Base-by-base conservation (phyloP, 2,797 vertebrate species). In the Alca torda region DNA sequence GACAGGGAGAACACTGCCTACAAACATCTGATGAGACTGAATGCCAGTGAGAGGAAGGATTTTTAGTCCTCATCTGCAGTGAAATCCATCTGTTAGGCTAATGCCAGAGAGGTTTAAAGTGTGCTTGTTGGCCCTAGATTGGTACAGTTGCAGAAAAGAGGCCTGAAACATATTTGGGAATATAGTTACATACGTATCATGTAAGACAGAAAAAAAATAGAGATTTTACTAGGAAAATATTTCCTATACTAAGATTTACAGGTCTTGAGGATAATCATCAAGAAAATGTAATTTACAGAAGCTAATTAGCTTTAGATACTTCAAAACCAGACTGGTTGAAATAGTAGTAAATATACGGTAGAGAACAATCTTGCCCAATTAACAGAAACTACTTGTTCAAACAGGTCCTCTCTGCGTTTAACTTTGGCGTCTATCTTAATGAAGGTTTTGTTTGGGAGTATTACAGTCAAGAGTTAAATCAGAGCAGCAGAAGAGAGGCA, bases 301-400 rank as follows among this genome's bases (percentile, higher is more conserved):
- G 48, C 68, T 89, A 94, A 93, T 95, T 94, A 96, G 56, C 75
- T 85, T 28, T 91, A 93, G 78, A 92, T 93, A 83, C 53, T 94
- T 94, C 80, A 90, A 95, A 87, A 48, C 51, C 84, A 89, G 89
- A 77, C 87, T 85, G 63, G 53, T 56, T 92, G 70, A 92, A 94
- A 63, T 53, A 77, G 72, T 82, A 77, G 60, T 80, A 96, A 87
- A 93, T 77, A 83, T 11, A 85, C 21, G 54, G 56, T 45, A 64
- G 48, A 85, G 72, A 93, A 75, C 75, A 89, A 64, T 89, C 90
- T 90, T 96, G 96, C 90, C 84, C 41, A 28, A 87, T 48, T 48
- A 48, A 94, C 92, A 95, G 90, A 96, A 89, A 45, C 60, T 74
- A 30, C 92, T 96, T 96, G 95, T 96, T 91, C 75, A 50, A 91